These are phyloP conservation scores for Drosophila albomicans DNA, from an alignment of 1,140 invertebrate species.

Conservation along the genomic window DNA sequence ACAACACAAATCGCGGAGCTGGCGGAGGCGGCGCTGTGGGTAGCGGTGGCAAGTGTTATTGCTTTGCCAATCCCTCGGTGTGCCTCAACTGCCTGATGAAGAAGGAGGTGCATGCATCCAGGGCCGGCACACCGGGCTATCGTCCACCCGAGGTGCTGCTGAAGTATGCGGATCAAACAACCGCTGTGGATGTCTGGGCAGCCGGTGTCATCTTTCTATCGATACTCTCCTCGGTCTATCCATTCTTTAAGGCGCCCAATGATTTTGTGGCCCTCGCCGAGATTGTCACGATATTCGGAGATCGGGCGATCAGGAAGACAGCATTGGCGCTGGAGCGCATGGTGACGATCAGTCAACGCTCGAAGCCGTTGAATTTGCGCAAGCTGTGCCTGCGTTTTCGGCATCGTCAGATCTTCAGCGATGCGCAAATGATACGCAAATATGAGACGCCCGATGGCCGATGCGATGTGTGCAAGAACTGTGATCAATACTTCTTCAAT, in stretches of 20 bases:
- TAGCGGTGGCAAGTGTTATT: slow-evolving; percentile 86
- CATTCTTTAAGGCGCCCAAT: slow-evolving; percentile 93
- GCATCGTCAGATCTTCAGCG: slow-evolving; percentile 71
- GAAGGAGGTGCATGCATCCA: slow-evolving; percentile 88
- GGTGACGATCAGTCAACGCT: slow-evolving; percentile 86
- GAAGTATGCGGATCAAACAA: slow-evolving; percentile 90
- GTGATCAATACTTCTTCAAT: slow-evolving; percentile 81
- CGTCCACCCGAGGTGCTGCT: slow-evolving; percentile 95
- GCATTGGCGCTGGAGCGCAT: slow-evolving; percentile 88
- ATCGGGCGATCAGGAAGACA: slow-evolving; percentile 88
- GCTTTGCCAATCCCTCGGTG: slow-evolving; percentile 88
- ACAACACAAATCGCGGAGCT: slow-evolving; percentile 64
- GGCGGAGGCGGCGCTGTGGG: slow-evolving; percentile 8
- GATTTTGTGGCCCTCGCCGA: slow-evolving; percentile 93
- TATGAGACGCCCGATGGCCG: slow-evolving; percentile 62
- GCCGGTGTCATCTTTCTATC: slow-evolving; percentile 94
- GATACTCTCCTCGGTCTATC: slow-evolving; percentile 92
- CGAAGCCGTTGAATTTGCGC: slow-evolving; percentile 86
- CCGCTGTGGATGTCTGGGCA: slow-evolving; percentile 96
- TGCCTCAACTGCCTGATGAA: slow-evolving; percentile 88
- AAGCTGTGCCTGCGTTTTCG: slow-evolving; percentile 86
- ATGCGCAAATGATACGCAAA: slow-evolving; percentile 58
- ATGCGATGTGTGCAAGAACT: slow-evolving; percentile 79
- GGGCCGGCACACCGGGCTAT: slow-evolving; percentile 95
- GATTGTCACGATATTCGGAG: slow-evolving; percentile 93